A percentile compares a stretch with the other conserved stretches of the same genome.
phyloP scores from a whole-genome alignment of 1,140 invertebrate species.

The Conus betulinus region DNA sequence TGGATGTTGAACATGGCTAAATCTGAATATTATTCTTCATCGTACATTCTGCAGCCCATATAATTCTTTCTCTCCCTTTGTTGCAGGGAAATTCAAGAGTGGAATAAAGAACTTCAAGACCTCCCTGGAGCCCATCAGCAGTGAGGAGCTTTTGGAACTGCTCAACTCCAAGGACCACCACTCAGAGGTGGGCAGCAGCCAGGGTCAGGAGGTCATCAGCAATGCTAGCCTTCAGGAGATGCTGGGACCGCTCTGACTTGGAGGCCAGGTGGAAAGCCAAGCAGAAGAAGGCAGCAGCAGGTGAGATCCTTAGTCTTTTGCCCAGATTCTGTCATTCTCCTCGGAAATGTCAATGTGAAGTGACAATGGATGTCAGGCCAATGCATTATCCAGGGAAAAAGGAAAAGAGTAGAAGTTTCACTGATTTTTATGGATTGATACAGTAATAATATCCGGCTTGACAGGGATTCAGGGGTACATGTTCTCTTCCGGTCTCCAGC shows the following conservation, averaged over 20 bases:
- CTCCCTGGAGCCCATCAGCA: slow-evolving; percentile 59
- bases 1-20: too few species aligned
- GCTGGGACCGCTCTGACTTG: slow-evolving; percentile 80
- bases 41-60: too few species aligned
- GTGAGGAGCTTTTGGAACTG: slow-evolving; percentile 75
- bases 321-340: too few species aligned
- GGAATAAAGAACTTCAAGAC: slow-evolving; percentile 64
- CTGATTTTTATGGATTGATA: too few species aligned
- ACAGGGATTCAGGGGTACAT: too few species aligned
- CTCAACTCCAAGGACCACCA: slow-evolving; percentile 75
- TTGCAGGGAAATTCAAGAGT: slow-evolving; percentile 73
- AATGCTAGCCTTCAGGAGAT: slow-evolving; percentile 77
- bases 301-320: not conserved
- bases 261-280: slow-evolving; percentile 47
- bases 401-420: too few species aligned
- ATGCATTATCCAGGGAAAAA: too few species aligned
- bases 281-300: not conserved
- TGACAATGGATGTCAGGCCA: too few species aligned
- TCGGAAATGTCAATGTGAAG: too few species aligned
- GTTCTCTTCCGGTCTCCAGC: too few species aligned
- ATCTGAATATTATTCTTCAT: too few species aligned
- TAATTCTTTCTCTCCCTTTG: not conserved
- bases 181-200: slow-evolving; percentile 54
- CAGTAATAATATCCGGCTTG: too few species aligned
- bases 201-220: slow-evolving; percentile 73